Conservation (phyloP, 1,140 invertebrate species). For the Lerema accius region DNA sequence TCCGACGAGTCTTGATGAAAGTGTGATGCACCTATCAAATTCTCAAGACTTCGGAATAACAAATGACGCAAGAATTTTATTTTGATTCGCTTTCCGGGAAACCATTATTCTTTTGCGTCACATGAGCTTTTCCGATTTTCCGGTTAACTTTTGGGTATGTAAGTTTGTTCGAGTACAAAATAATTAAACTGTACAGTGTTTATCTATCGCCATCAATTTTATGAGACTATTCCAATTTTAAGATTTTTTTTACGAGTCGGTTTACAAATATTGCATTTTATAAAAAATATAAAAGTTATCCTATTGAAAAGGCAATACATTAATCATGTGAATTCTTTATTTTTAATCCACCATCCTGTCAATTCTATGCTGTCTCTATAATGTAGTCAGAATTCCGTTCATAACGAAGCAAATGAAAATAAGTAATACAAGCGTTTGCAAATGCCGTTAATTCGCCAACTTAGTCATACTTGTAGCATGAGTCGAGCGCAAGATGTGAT, state of each 20-base stretch:
- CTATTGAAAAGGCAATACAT: no score
- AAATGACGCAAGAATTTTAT: conserved; percentile 28
- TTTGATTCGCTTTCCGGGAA: conserved; percentile 22
- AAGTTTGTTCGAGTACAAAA: conserved; percentile 3
- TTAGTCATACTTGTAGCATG: conserved; percentile 56
- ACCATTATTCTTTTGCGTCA: conserved; percentile 21
- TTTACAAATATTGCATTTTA: no score
- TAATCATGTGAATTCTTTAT: no score
- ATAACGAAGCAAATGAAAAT: conserved; percentile 26
- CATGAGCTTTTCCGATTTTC: conserved; percentile 13
- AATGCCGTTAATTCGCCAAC: conserved; percentile 52
- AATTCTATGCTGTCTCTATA: no score
- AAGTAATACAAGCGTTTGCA: conserved; percentile 35
- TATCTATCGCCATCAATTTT: no score
- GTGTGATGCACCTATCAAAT: conserved; percentile 2
- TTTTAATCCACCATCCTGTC: no score
- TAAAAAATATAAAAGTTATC: no score
- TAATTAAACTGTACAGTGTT: conserved; percentile 1
- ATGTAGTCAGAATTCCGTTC: no score
- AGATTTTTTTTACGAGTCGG: no score
- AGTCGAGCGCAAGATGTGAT: conserved; percentile 62
- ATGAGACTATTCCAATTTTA: no score
- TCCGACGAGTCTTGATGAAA: background rate
- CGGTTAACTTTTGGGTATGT: conserved; percentile 2
- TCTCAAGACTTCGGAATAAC: background rate